Base-by-base conservation (phyloP, 30 jellyfish, hydroid and myxozoan genomes). In the Hydra vulgaris region DNA sequence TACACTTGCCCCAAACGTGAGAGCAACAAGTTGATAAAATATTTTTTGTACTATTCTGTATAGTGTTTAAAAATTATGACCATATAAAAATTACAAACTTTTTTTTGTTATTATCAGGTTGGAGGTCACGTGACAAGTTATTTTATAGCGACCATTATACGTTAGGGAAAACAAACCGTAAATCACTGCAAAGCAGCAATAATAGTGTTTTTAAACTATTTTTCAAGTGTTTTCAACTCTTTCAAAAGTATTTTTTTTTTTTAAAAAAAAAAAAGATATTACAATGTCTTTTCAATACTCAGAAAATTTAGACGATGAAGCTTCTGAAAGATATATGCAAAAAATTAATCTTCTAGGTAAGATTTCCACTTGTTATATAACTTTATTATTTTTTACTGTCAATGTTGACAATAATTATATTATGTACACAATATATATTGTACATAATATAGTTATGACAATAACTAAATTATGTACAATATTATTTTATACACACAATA, bases 261-360 rank as follows among this genome's bases (percentile, higher is more conserved):
- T 69, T 56, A 15, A n/a, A 15, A 56, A 69, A 69, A 69, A 69
- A 69, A 23, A 20, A 20, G 76, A 69, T 20, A 23, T 8, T 20
- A 69, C 8, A 69, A 69, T 69, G 76, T 69, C 76, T 69, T 69
- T 20, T 69, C 27, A 69, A 69, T 69, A 69, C 76, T 69, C 27
- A 20, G 76, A 69, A 69, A 69, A 23, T 69, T 69, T 69, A 69
- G 76, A 69, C 27, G 27, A 69, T 69, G 27, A 69, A 69, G 25
- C 76, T 69, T 21, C 76, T 69, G 76, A 69, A 69, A 69, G 76
- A 69, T 69, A 69, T 23, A 69, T 20, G 27, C 76, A 69, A 69
- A 69, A 69, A 69, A 21, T 69, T 69, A 20, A 21, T 20, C 25
- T 69, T 69, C 76, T 69, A 20, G 76, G 76, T 69, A 69, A 69